Evolutionary conservation across 2,113 vertebrate genomes (phyloP).

Genomic region (Platanista minor): DNA sequence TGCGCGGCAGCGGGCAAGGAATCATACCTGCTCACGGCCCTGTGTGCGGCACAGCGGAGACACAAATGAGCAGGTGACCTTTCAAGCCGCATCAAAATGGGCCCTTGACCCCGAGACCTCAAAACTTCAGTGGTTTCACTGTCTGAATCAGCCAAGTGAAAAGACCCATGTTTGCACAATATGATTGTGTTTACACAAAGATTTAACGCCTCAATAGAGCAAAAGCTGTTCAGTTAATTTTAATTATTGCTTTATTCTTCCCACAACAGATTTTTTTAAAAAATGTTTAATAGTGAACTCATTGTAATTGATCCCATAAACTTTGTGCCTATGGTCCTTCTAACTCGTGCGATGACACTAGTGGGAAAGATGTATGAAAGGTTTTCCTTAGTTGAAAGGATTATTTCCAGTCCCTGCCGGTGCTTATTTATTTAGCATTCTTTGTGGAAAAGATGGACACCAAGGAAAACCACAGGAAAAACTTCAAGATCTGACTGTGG

Average conservation of each 20-base stretch:
- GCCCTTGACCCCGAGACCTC: slow-evolving; percentile 79
- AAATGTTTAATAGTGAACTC: slow-evolving; percentile 31
- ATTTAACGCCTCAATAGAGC: slow-evolving; percentile 70
- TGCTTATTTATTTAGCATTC: slow-evolving; percentile 58
- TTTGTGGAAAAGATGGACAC: slow-evolving; percentile 24
- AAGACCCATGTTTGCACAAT: slow-evolving; percentile 58
- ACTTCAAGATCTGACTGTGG: neutral
- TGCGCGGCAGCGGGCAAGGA: slow-evolving; percentile 45
- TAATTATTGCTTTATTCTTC: slow-evolving; percentile 72
- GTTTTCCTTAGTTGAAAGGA: slow-evolving; percentile 32
- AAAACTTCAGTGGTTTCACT: slow-evolving; percentile 39
- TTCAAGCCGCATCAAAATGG: slow-evolving; percentile 74
- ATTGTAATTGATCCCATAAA: slow-evolving; percentile 46
- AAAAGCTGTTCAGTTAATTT: slow-evolving; percentile 69
- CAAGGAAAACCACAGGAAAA: neutral
- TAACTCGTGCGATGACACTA: neutral
- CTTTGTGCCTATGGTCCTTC: neutral
- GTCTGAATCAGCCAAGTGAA: slow-evolving; percentile 39
- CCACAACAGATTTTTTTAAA: neutral
- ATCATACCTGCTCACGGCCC: neutral
- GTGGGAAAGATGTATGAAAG: neutral
- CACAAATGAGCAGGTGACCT: slow-evolving; percentile 77
- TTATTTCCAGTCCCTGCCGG: slow-evolving; percentile 40
- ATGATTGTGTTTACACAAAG: slow-evolving; percentile 70
- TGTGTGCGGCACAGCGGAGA: slow-evolving; percentile 45